Evolutionary conservation across 2,113 vertebrate species (phyloP), one percentile per base, ranked within the genome.

Genomic region (Todiramphus saurophagus): DNA sequence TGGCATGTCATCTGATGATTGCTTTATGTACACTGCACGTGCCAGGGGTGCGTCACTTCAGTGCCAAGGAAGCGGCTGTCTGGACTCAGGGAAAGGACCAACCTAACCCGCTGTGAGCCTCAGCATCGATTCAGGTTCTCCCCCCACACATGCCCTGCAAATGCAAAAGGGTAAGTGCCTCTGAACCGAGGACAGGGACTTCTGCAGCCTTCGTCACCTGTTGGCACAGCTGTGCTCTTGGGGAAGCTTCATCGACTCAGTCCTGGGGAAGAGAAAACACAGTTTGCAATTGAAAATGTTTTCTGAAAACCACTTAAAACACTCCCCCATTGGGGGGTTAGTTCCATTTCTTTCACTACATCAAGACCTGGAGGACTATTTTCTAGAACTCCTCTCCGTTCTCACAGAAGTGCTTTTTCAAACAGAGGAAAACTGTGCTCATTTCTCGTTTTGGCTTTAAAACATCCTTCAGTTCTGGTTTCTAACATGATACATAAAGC

Each of bases 81-180:
- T 8, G 2, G 7, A 6, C 9, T 9, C 13, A 0, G 19, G 24
- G 18, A 3, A 15, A 27, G 27, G 16, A 10, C 1, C 11, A 6
- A 5, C 1, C 7, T 0, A 27, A 58, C 10, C 8, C 20, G 43
- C 41, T 0, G 0, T 1, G 4, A 37, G 9, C 3, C 28, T 15
- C 66, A 44, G 37, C 27, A 23, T 2, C 5, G 25, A 11, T 3
- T 23, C 14, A 5, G 9, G 18, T 0, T 2, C 9, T 41, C 15
- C 39, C 20, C 63, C 20, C 59, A 18, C 0, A 0, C 12, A 24
- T 60, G 4, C 15, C 44, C 24, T 33, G 46, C 24, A 14, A 18
- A 41, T 27, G 16, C 20, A 11, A 2, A 10, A 21, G 41, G 24
- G 7, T 1, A 7, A n/a, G 2, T 9, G 24, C 11, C 50, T 15